A percentile compares a stretch with the other conserved stretches of the same genome.
Conservation (phyloP, 2,888 invertebrate genomes). For the Sinotaia quadrata region DNA sequence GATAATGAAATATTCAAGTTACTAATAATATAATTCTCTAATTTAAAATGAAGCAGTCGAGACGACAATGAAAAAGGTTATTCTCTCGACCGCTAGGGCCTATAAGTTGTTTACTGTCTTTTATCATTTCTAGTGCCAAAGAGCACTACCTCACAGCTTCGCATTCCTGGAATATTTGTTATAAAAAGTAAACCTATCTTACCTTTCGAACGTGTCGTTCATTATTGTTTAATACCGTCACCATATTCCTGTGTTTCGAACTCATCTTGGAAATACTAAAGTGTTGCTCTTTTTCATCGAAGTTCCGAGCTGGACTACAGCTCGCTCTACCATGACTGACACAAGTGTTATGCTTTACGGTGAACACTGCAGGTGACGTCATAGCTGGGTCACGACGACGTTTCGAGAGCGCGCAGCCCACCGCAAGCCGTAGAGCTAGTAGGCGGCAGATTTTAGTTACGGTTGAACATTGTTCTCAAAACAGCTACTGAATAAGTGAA, state of each 20-base stretch:
- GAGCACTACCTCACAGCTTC: neutral
- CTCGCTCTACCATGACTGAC: constrained; percentile 19
- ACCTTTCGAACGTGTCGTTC: constrained; percentile 32
- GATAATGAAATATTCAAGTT: too few species aligned
- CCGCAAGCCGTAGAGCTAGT: too few species aligned
- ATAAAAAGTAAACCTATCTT: constrained; percentile 6
- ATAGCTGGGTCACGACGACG: constrained; percentile 6
- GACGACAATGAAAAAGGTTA: too few species aligned
- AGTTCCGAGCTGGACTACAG: neutral
- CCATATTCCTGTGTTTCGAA: constrained; percentile 29
- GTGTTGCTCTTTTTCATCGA: constrained; percentile 8
- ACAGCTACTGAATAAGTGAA: too few species aligned
- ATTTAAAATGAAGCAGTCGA: too few species aligned
- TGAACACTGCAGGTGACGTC: constrained; percentile 33
- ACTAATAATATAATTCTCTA: too few species aligned
- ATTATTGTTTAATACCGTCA: constrained; percentile 27
- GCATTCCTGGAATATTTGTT: constrained; percentile 14
- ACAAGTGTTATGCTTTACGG: constrained; percentile 28
- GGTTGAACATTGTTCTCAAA: too few species aligned
- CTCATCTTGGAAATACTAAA: constrained; percentile 28
- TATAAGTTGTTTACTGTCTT: too few species aligned
- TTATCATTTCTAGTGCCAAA: too few species aligned
- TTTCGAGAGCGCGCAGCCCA: too few species aligned
- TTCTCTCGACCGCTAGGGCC: too few species aligned
- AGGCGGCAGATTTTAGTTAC: too few species aligned